phyloP scores from a whole-genome alignment of 92 coral and sea anemone genomes.

The Palythoa grandis region DNA sequence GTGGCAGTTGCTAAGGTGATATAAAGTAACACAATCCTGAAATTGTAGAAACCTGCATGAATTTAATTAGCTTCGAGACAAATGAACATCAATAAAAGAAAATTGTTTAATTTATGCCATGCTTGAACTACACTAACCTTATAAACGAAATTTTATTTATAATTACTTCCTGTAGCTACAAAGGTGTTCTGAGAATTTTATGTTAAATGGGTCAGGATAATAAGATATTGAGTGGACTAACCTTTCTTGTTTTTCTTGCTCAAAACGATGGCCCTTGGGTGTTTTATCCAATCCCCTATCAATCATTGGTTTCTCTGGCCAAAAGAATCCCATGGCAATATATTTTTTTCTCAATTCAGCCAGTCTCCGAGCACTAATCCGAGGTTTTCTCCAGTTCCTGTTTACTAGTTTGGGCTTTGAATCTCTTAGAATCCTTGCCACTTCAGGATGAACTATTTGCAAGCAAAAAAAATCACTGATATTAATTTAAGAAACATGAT shows the following conservation, averaged over 20 bases:
- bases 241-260: constrained; percentile 83
- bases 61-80: too few relatives aligned
- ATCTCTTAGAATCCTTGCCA: constrained; percentile 74
- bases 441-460: constrained; percentile 73
- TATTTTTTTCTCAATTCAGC: constrained; percentile 83
- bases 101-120: too few relatives aligned
- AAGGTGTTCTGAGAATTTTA: too few relatives aligned
- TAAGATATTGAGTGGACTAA: constrained; percentile 12
- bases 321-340: constrained; percentile 77
- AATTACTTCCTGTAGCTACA: too few relatives aligned
- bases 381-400: constrained; percentile 87
- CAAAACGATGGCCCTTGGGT: constrained; percentile 87
- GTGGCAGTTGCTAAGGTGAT: too few relatives aligned
- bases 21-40: too few relatives aligned
- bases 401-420: constrained; percentile 82
- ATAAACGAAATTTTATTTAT: too few relatives aligned
- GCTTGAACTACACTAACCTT: too few relatives aligned
- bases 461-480: background rate
- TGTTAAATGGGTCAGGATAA: too few relatives aligned
- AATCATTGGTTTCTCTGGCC: constrained; percentile 92
- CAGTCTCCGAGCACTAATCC: constrained; percentile 86
- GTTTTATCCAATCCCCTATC: constrained; percentile 88
- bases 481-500: too few relatives aligned
- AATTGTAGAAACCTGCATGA: too few relatives aligned
- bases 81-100: too few relatives aligned